These are phyloP conservation scores for Asarcornis scutulata DNA, from an alignment of 2,113 vertebrate genomes.

Conservation along the genomic window DNA sequence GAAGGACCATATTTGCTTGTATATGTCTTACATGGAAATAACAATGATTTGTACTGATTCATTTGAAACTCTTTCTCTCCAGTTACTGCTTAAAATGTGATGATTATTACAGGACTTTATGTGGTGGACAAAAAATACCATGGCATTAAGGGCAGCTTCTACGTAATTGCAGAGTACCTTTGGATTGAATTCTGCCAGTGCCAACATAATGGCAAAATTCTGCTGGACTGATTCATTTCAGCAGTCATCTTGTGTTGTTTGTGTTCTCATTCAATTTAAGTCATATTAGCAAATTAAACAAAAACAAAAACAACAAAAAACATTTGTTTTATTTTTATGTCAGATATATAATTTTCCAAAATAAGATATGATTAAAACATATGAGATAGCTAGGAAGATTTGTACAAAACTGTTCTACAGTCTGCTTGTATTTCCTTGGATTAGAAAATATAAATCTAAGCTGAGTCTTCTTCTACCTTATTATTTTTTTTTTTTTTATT, in stretches of 20 bases:
- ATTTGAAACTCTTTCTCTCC: background rate
- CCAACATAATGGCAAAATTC: background rate
- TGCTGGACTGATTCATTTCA: background rate
- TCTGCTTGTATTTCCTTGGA: background rate
- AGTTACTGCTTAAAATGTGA: background rate
- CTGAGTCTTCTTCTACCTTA: background rate
- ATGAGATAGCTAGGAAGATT: background rate
- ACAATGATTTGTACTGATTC: background rate
- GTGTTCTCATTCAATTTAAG: conserved; percentile 22
- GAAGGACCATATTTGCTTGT: background rate
- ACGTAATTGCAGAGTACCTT: background rate
- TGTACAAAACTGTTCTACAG: background rate
- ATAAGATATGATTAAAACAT: conserved; percentile 24
- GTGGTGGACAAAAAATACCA: background rate
- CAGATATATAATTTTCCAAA: conserved; percentile 4
- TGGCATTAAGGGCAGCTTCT: background rate
- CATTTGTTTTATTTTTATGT: conserved; percentile 10
- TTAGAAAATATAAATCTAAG: conserved; percentile 13
- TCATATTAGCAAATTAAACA: conserved; percentile 30
- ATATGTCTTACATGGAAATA: background rate
- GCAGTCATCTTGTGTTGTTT: background rate
- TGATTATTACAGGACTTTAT: background rate
- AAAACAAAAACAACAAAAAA: conserved; percentile 12
- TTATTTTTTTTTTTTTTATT: background rate
- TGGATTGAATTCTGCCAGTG: rapidly evolving